Percentiles rank a stretch among this genome's conserved stretches.
phyloP scores from a whole-genome alignment of 2,797 vertebrate species.

The Picus viridis region DNA sequence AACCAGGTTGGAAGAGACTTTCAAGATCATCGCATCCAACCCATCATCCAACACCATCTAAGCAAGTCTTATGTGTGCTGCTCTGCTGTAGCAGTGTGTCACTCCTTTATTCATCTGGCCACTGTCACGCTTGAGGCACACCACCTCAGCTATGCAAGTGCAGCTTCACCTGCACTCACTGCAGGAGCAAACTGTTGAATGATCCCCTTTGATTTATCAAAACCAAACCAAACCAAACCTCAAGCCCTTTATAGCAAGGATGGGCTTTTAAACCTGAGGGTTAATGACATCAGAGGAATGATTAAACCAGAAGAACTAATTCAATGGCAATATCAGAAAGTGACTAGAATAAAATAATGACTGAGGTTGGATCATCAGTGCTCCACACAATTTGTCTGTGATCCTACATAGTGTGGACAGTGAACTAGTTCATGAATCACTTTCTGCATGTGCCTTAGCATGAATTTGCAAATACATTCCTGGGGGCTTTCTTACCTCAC shows the following conservation, averaged over 20 bases:
- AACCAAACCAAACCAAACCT: neutral
- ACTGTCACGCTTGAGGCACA: neutral
- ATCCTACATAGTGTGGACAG: neutral
- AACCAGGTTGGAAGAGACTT: too few species aligned
- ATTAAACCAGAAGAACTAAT: neutral
- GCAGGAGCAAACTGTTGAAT: neutral
- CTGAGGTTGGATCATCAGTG: fast-evolving
- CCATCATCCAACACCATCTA: too few species aligned
- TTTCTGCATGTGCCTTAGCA: neutral
- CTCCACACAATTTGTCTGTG: neutral
- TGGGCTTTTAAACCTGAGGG: neutral
- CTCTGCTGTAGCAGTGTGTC: neutral
- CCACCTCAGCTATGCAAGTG: neutral
- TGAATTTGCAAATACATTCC: neutral
- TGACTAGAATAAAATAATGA: neutral
- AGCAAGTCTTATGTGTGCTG: neutral
- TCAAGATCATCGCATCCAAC: too few species aligned
- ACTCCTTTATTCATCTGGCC: neutral
- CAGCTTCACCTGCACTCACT: neutral
- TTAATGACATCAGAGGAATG: neutral
- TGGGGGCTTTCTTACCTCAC: neutral
- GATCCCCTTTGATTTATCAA: neutral
- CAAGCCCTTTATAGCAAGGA: neutral
- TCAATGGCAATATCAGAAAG: fast-evolving
- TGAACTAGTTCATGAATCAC: slow-evolving; percentile 7